Conservation (phyloP, 2,797 vertebrate genomes). For the Clarias pachynema region DNA sequence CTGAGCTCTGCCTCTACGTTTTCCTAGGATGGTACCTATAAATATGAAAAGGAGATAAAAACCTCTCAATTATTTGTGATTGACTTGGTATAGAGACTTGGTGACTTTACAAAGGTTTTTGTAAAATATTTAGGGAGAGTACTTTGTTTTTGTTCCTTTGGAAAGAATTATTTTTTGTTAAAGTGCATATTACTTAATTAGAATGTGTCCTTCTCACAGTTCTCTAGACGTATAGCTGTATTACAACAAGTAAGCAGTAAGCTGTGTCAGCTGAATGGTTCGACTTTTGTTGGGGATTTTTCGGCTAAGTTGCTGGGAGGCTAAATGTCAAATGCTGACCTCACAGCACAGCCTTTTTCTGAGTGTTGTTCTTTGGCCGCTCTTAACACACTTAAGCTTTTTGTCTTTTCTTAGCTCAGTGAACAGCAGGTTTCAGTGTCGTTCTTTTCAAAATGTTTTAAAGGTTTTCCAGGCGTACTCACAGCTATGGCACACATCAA, state of each 20-base stretch:
- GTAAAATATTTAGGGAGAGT: not conserved
- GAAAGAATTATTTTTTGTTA: not conserved
- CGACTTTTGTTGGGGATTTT: conserved; percentile 49
- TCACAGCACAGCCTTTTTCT: conserved; percentile 37
- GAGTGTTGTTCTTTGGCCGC: conserved; percentile 33
- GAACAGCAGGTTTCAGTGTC: conserved; percentile 31
- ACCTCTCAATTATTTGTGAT: not conserved
- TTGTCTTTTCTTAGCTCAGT: conserved; percentile 10
- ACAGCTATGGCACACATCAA: not conserved
- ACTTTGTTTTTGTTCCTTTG: not conserved
- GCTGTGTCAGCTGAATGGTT: conserved; percentile 33
- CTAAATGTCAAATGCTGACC: conserved; percentile 53
- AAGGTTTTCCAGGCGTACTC: not conserved
- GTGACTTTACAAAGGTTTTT: not conserved
- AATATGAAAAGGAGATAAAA: not conserved
- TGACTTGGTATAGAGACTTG: not conserved
- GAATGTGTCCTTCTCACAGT: not conserved
- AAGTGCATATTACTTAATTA: not conserved
- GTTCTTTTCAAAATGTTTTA: conserved; percentile 3
- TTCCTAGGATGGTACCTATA: conserved; percentile 54
- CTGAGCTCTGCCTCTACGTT: conserved; percentile 50
- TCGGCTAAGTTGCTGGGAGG: conserved; percentile 32
- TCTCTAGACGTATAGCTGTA: not conserved
- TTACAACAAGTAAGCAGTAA: conserved; percentile 22
- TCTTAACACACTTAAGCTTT: conserved; percentile 27